phyloP scores from a whole-genome alignment of 2,113 vertebrate genomes.

The Maccullochella peelii region DNA sequence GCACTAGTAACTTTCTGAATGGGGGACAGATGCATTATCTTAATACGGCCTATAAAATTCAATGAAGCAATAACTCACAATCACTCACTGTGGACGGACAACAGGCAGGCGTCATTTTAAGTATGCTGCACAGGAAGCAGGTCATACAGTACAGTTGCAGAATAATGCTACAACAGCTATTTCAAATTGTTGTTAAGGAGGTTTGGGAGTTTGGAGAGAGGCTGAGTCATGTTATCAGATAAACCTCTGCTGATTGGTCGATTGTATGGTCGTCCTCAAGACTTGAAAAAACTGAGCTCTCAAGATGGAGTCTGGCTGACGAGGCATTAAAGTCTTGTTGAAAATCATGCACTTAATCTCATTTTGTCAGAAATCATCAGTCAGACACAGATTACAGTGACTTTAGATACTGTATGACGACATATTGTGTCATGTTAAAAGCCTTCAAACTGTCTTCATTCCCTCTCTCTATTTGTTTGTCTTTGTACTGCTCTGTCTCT shows the following conservation, averaged over 20 bases:
- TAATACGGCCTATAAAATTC: slow-evolving; percentile 58
- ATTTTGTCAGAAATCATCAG: background rate
- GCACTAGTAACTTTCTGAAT: slow-evolving; percentile 34
- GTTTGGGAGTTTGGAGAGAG: slow-evolving; percentile 1
- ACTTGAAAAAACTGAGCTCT: background rate
- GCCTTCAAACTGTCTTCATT: background rate
- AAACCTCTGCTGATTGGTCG: background rate
- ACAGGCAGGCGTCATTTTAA: slow-evolving; percentile 40
- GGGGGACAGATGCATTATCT: slow-evolving; percentile 48
- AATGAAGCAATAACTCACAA: slow-evolving; percentile 28
- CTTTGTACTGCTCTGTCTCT: background rate
- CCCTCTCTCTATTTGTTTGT: background rate
- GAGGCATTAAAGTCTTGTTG: background rate
- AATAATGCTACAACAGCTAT: background rate
- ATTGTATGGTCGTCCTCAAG: background rate
- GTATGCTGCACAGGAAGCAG: slow-evolving; percentile 6
- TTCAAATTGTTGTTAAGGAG: slow-evolving; percentile 15
- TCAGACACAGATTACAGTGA: background rate
- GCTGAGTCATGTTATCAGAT: background rate
- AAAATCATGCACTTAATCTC: too few species aligned
- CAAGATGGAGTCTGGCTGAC: background rate
- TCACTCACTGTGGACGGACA: slow-evolving; percentile 23
- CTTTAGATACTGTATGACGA: background rate
- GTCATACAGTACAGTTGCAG: slow-evolving; percentile 1
- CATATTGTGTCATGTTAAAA: background rate